Percentiles rank a stretch among this genome's conserved stretches.
Evolutionary conservation across 64 coral and sea anemone genomes (phyloP).

Genomic region (Pocillopora verrucosa): DNA sequence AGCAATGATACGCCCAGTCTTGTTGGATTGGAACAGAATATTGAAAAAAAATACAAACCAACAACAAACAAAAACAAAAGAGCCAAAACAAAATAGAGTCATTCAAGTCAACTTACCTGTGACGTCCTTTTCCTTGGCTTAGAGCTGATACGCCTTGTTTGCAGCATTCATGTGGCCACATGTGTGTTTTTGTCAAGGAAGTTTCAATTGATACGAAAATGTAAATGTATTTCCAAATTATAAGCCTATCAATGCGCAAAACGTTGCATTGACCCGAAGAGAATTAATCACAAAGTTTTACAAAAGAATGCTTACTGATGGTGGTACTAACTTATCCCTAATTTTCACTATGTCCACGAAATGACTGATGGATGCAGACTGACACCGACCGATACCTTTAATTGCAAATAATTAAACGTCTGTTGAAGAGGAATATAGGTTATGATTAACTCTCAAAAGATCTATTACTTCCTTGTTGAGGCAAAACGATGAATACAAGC

Average conservation of each 20-base stretch:
- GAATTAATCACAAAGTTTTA: too few species aligned
- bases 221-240: neutral
- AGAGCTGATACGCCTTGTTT: conserved; percentile 56
- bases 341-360: too few species aligned
- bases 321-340: too few species aligned
- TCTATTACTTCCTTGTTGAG: conserved; percentile 87
- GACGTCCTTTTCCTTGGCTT: conserved; percentile 28
- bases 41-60: neutral
- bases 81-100: neutral
- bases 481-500: conserved; percentile 93
- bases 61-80: neutral
- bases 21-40: too few species aligned
- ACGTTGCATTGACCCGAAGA: too few species aligned
- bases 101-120: neutral
- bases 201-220: neutral
- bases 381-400: neutral
- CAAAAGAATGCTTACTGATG: too few species aligned
- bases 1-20: too few species aligned
- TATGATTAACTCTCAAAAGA: conserved; percentile 44
- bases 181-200: conserved; percentile 53
- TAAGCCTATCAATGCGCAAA: too few species aligned
- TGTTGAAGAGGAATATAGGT: neutral
- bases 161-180: conserved; percentile 97
- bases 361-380: too few species aligned
- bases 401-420: neutral